Conservation (phyloP, 2,797 vertebrate genomes). For the Menidia menidia region DNA sequence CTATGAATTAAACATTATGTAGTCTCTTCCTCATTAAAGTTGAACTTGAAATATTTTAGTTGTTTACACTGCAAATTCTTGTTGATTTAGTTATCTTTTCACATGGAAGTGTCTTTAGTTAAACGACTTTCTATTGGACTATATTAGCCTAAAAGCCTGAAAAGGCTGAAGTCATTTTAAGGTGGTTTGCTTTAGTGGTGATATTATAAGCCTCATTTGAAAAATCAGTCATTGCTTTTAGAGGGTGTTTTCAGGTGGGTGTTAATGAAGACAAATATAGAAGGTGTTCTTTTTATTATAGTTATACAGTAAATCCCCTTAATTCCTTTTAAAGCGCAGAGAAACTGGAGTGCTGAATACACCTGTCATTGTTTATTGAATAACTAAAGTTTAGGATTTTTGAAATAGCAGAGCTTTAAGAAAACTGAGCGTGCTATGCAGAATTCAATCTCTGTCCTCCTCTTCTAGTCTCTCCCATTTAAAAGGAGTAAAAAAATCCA, state of each 20-base stretch:
- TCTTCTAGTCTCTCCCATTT: slow-evolving; percentile 31
- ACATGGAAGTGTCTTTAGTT: background rate
- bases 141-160: background rate
- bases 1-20: background rate
- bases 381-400: background rate
- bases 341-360: slow-evolving; percentile 4
- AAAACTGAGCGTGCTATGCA: background rate
- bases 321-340: slow-evolving; percentile 10
- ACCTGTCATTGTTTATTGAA: slow-evolving; percentile 1
- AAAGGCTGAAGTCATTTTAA: background rate
- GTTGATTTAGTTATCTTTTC: background rate
- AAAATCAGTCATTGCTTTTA: slow-evolving; percentile 3
- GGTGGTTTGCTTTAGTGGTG: background rate
- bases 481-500: background rate
- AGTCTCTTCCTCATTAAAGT: background rate
- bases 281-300: no score
- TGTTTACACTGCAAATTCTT: background rate
- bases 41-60: background rate
- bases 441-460: slow-evolving; percentile 17
- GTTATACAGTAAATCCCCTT: slow-evolving; percentile 29
- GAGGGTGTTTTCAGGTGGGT: slow-evolving; percentile 16
- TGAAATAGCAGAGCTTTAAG: background rate
- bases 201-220: background rate
- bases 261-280: background rate
- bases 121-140: background rate